Evolutionary conservation across 2,113 vertebrate species (phyloP), one percentile per base, ranked within the genome.

Genomic region (Sinocyclocheilus anshuiensis): DNA sequence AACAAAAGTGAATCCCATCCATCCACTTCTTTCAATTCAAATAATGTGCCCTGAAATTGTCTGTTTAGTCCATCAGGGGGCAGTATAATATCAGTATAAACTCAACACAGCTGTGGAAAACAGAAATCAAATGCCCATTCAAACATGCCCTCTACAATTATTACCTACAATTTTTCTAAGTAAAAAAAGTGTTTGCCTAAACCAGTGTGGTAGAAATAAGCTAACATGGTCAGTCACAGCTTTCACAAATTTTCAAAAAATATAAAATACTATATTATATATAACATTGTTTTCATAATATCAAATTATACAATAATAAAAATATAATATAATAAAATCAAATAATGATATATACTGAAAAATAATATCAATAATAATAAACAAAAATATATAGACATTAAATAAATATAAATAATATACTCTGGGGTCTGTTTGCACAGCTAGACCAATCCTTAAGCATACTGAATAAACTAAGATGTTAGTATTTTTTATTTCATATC

Each of bases 61-160:
- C 29, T 20, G 57, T 36, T 45, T 39, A 50, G 74, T 29, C 81
- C 90, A 91, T 42, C 20, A 84, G 90, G 79, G 55, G 87, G 88
- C 77, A 87, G 85, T 89, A 63, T 86, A 69, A 29, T 24, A 71
- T 69, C 69, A 59, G 71, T 69, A 16, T 29, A 75, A 86, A 48
- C 63, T 18, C 26, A 78, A 59, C 33, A 74, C 57, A 50, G 75
- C 18, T 55, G 15, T 50, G n/a, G 22, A 80, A 39, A 39, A 39
- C 6, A 39, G 4, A 39, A 39, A 39, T 75, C 72, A 74, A 11
- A 13, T 22, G 12, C 15, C 29, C 15, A 69, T 33, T 69, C 29
- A 33, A 69, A 69, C 13, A 7, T 22, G 20, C 36, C 9, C 3
- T 6, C 8, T 42, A 20, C 1, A 69, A 9, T 59, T 59, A 59